These are phyloP conservation scores for Drosophila cognata DNA, from an alignment of 2,888 invertebrate species.

Conservation along the genomic window DNA sequence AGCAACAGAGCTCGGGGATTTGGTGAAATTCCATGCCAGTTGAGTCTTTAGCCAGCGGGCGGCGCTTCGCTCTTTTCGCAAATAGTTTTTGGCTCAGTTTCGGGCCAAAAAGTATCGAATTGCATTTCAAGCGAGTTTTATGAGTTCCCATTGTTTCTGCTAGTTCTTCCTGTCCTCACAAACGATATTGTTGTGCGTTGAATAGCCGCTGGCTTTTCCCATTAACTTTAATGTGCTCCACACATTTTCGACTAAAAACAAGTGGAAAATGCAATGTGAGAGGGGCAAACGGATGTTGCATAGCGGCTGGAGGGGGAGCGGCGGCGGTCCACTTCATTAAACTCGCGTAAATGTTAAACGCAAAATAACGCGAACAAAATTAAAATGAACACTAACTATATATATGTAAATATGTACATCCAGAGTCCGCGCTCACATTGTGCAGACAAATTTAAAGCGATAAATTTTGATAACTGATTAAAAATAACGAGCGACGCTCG, in stretches of 20 bases:
- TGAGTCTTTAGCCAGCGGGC: constrained; percentile 8
- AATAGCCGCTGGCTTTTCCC: constrained; percentile 41
- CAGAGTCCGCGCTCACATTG: constrained; percentile 1
- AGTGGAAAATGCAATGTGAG: constrained; percentile 31
- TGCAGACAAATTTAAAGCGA: constrained; percentile 68
- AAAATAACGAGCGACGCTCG: constrained; percentile 73
- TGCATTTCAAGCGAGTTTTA: constrained; percentile 47
- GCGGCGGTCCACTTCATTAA: constrained; percentile 50
- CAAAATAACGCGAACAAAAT: constrained; percentile 43
- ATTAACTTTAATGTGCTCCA: constrained; percentile 67
- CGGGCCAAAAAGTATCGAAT: constrained; percentile 45
- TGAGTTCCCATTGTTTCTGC: constrained; percentile 30
- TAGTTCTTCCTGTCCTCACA: background rate
- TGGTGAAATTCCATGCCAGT: constrained; percentile 3
- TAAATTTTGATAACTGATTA: constrained; percentile 79
- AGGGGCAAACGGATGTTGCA: background rate
- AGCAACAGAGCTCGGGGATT: background rate
- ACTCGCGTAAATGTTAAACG: constrained; percentile 54
- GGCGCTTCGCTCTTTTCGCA: constrained; percentile 51
- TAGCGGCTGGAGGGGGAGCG: background rate
- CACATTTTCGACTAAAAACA: constrained; percentile 43
- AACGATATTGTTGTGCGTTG: constrained; percentile 4
- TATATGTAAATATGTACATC: background rate
- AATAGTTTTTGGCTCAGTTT: constrained; percentile 48
- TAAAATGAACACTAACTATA: constrained; percentile 47